These are phyloP conservation scores for Pterophyllum scalare DNA, from an alignment of 2,113 vertebrate genomes.

Conservation along the genomic window DNA sequence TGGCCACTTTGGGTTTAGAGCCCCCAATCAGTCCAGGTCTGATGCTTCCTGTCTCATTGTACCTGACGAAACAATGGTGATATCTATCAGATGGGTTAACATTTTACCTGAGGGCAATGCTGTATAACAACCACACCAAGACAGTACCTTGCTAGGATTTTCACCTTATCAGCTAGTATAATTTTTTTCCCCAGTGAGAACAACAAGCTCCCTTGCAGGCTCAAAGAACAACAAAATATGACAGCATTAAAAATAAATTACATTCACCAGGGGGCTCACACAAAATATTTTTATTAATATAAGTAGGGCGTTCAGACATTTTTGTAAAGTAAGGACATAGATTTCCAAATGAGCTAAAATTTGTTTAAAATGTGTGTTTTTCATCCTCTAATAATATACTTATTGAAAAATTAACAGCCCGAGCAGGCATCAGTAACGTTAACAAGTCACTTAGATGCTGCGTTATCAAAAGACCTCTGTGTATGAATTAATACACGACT, in stretches of 20 bases:
- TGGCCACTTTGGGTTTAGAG: slow-evolving; percentile 87
- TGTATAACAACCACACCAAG: neutral
- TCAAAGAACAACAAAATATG: neutral
- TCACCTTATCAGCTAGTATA: neutral
- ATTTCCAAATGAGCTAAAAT: neutral
- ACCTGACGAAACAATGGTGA: slow-evolving; percentile 64
- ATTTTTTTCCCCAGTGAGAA: neutral
- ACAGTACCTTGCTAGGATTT: neutral
- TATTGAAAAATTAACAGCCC: neutral
- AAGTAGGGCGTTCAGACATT: neutral
- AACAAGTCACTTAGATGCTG: neutral
- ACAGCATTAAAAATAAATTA: neutral
- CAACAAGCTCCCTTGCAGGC: fast-evolving
- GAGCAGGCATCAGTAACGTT: too few relatives aligned
- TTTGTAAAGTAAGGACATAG: neutral
- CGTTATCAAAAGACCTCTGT: neutral
- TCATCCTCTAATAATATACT: neutral
- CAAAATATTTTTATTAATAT: neutral
- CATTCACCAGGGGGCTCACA: neutral
- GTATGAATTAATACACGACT: neutral
- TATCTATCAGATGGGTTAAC: neutral
- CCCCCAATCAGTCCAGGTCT: slow-evolving; percentile 84
- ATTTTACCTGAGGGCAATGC: neutral
- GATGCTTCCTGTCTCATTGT: slow-evolving; percentile 86
- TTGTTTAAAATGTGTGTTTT: neutral